Conservation (phyloP, 2,113 vertebrate species). For the Climacteris rufus region DNA sequence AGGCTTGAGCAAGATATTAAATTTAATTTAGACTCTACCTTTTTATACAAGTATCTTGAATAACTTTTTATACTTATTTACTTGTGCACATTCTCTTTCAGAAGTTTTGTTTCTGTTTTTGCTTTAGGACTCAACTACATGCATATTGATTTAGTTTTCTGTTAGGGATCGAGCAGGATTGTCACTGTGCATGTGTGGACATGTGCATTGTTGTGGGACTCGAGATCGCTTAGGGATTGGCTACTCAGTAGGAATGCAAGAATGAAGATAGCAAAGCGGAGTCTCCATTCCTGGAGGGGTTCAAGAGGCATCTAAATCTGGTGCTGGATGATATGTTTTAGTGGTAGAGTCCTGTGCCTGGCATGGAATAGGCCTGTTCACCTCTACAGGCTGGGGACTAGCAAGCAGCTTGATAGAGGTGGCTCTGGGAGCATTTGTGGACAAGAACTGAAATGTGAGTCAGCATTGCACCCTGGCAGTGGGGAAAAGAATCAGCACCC, state of each 20-base stretch:
- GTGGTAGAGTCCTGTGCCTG: background rate
- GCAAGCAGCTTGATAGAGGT: background rate
- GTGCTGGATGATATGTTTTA: background rate
- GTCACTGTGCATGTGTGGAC: background rate
- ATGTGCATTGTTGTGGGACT: background rate
- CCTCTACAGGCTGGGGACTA: background rate
- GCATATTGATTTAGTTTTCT: background rate
- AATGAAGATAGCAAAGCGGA: background rate
- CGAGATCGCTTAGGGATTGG: background rate
- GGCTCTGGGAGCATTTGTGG: background rate
- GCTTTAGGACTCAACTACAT: background rate
- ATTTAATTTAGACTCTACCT: background rate
- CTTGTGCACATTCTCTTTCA: background rate
- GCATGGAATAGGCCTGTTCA: background rate
- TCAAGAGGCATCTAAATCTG: background rate
- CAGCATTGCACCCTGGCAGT: background rate
- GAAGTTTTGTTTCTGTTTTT: background rate
- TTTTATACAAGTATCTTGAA: background rate
- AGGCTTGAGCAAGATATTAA: background rate
- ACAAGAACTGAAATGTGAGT: background rate
- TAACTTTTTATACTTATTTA: background rate
- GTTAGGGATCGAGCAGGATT: background rate
- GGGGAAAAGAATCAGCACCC: background rate
- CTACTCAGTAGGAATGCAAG: background rate
- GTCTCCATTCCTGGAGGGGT: background rate